Base-by-base conservation (phyloP, 2,888 invertebrate genomes). In the Trisateles emortualis region DNA sequence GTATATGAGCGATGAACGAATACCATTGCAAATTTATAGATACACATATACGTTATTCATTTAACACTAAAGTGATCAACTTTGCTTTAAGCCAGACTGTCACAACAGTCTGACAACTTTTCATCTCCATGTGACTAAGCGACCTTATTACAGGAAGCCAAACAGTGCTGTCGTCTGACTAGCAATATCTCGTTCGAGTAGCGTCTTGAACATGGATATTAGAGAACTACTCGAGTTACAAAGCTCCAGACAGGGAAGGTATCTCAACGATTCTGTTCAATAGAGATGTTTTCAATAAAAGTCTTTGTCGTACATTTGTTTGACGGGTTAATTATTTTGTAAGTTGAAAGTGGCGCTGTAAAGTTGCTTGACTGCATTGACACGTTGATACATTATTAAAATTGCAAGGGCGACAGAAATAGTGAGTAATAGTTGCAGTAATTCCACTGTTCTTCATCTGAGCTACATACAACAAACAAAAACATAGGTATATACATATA, bases 211-310 rank as follows among this genome's bases (percentile, higher is more conserved):
- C 71, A 71, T 71, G 71, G 71, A 71, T 71, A 71, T 71, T 71
- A 71, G 61, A 71, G 54, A 42, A 29, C 58, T 52, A 57, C 61
- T 69, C 54, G 36, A 59, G 61, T 68, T 59, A 71, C 71, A 71
- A 71, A 71, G 71, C 68, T 46, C 24, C 52, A 36, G 44, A 48
- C 57, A 52, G 57, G 51, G 30, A 64, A 59, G 63, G 68, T 61
- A 68, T 66, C 59, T 51, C 42, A 39, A 52, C 57, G 35, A 60
- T 57, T 39, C 49, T 17, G 51, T 57, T 59, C 69, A 59, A 68
- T 66, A 16, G 66, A 71, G 63, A 65, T 61, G 65, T 71, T 71
- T 71, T 62, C 61, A 71, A 71, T 71, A 68, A 67, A 69, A 58
- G 41, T 42, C 29, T 54, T 39, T 11, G 53, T 49, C 51, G 22